Evolutionary conservation across 2,888 invertebrate species (phyloP), one percentile per base, ranked within the genome.

Genomic region (Tetragnatha montana): DNA sequence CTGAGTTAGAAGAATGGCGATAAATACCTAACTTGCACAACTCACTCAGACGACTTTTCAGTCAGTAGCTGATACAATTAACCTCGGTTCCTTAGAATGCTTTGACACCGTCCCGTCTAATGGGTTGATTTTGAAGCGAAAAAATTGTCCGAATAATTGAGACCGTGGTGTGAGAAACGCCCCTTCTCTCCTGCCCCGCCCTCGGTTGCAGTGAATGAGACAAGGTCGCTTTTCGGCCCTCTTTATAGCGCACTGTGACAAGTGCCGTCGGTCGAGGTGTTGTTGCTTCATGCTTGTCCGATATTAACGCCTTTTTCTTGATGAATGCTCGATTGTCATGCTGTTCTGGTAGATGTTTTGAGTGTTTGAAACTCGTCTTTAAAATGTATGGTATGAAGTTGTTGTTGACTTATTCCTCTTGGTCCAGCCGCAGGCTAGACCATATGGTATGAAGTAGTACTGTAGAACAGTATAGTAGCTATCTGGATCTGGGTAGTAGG

Each of bases 161-260:
- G 35, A 60, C 60, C 60, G 60, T 60, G 35, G 35, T 35, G 60
- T 60, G 60, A 60, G 60, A 60, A 60, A 60, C 60, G 60, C 60
- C 60, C 60, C 60, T 17, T 4, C 14, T 60, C 4, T 60, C 17
- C 60, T 17, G 60, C 60, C 60, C 60, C 60, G 17, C 60, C 60
- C 17, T 73, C 73, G 35, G 73, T 73, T 73, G 12, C 73, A 73
- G 73, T 21, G 22, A 73, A 73, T 12, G 21, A 73, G 73, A 73
- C 73, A 73, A 73, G 73, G 73, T 73, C 35, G 60, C 12, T 22
- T 21, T 35, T 35, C 22, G 22, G 73, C 2, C 35, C 73, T n/a
- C 73, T 73, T 7, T 35, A 22, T 73, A 14, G 22, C 35, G 22
- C 22, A 73, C 14, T 73, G 21, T 21, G 22, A 60, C 60, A 60